These are phyloP conservation scores for Nephila pilipes DNA, from an alignment of 1,140 invertebrate species.

Conservation along the genomic window DNA sequence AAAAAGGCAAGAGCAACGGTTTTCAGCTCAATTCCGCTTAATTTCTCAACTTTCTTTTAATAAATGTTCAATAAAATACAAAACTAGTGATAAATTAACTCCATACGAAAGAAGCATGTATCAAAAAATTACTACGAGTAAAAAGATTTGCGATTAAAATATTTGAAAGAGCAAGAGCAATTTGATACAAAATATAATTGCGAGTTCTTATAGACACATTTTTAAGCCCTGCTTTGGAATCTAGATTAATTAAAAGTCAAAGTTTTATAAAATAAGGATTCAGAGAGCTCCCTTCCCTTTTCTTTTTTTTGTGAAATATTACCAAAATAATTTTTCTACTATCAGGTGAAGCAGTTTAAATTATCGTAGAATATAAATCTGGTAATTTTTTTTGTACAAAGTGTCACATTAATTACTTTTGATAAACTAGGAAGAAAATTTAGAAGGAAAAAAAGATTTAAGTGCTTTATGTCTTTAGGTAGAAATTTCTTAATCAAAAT, in stretches of 20 bases:
- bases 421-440: conserved; percentile 11
- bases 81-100: conserved; percentile 44
- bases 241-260: conserved; percentile 58
- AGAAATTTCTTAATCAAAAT: conserved; percentile 49
- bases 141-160: conserved; percentile 24
- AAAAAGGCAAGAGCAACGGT: conserved; percentile 7
- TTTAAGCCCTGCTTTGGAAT: not conserved
- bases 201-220: not conserved
- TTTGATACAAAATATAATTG: conserved; percentile 59
- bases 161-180: conserved; percentile 26
- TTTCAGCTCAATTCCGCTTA: not conserved
- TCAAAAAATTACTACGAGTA: conserved; percentile 25
- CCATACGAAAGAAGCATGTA: conserved; percentile 20
- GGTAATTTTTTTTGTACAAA: not conserved
- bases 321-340: conserved; percentile 13
- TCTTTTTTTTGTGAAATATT: not conserved
- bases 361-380: conserved; percentile 22
- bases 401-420: conserved; percentile 50
- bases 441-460: not conserved
- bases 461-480: conserved; percentile 30
- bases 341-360: conserved; percentile 2
- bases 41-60: conserved; percentile 45
- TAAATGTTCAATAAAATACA: conserved; percentile 29
- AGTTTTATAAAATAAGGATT: conserved; percentile 55
- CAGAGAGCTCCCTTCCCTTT: not conserved